Conservation (phyloP, 1,140 invertebrate genomes). For the Sycophaga agraensis region DNA sequence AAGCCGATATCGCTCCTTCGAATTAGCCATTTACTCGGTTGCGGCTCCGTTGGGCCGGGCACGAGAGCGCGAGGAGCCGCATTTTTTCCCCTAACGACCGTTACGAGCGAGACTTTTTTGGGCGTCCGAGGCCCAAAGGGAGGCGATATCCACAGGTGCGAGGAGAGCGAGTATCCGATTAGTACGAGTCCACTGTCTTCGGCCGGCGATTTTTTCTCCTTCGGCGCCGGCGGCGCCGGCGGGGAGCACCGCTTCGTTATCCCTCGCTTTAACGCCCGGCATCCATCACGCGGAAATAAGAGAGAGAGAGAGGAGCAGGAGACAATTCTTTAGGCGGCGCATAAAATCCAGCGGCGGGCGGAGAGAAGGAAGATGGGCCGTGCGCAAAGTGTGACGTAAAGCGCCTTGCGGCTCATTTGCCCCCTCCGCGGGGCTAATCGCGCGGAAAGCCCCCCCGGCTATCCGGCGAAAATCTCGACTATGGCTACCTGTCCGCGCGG, state of each 20-base stretch:
- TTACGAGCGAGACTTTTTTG: no score
- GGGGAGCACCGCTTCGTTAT: conserved; percentile 1
- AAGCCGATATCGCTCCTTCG: no score
- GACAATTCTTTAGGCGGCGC: not conserved
- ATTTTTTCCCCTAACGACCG: no score
- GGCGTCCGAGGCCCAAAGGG: no score
- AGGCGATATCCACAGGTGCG: no score
- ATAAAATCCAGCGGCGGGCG: not conserved
- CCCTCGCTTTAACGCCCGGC: not conserved
- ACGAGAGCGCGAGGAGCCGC: no score
- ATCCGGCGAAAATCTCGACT: no score
- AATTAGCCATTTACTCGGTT: no score
- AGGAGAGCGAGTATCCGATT: conserved; percentile 1
- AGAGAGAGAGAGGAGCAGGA: not conserved
- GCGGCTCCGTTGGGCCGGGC: no score
- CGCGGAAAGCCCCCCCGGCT: conserved; percentile 5
- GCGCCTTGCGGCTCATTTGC: not conserved
- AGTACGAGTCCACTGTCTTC: not conserved
- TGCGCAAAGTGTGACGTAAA: not conserved
- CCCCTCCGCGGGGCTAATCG: not conserved
- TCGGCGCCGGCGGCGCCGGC: not conserved
- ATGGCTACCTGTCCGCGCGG: no score
- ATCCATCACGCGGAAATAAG: conserved; percentile 15
- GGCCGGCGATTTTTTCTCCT: not conserved
- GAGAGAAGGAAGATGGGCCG: not conserved